Percentiles rank a stretch among this genome's conserved stretches.
Conservation (phyloP, 1,140 invertebrate species). For the Zaprionus tsacasi region DNA sequence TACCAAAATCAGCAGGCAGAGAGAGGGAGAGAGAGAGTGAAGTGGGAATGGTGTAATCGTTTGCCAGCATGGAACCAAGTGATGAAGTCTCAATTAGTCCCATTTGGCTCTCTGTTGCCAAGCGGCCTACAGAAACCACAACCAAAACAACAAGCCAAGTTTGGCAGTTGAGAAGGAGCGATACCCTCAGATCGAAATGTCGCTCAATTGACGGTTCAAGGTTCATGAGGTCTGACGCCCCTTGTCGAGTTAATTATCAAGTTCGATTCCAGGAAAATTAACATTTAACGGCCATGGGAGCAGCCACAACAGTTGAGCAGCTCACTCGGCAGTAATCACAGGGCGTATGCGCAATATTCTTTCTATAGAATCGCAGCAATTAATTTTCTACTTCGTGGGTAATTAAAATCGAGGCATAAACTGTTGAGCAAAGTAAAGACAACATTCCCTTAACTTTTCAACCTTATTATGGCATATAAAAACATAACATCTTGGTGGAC, state of each 20-base stretch:
- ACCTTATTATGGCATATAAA: neutral
- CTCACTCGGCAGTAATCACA: neutral
- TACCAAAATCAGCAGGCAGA: slow-evolving; percentile 20
- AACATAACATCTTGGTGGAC: neutral
- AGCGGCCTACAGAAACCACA: slow-evolving; percentile 42
- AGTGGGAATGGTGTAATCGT: neutral
- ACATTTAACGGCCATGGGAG: neutral
- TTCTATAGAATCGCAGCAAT: neutral
- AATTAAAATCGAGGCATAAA: neutral
- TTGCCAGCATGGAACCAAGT: slow-evolving; percentile 14
- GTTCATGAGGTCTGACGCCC: slow-evolving; percentile 41
- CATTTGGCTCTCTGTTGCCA: slow-evolving; percentile 47
- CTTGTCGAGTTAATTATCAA: slow-evolving; percentile 9
- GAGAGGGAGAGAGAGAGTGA: neutral
- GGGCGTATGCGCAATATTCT: neutral
- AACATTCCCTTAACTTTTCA: neutral
- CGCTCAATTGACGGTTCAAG: slow-evolving; percentile 40
- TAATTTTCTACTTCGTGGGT: neutral
- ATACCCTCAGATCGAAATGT: slow-evolving; percentile 55
- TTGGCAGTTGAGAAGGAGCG: slow-evolving; percentile 58
- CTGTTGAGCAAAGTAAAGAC: neutral
- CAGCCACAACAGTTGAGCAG: neutral
- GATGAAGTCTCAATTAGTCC: slow-evolving; percentile 47
- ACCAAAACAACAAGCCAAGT: slow-evolving; percentile 1
- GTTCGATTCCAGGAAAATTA: slow-evolving; percentile 9